Evolutionary conservation across 2,888 invertebrate species (phyloP).

Genomic region (Chrysopilus asiliformis): DNA sequence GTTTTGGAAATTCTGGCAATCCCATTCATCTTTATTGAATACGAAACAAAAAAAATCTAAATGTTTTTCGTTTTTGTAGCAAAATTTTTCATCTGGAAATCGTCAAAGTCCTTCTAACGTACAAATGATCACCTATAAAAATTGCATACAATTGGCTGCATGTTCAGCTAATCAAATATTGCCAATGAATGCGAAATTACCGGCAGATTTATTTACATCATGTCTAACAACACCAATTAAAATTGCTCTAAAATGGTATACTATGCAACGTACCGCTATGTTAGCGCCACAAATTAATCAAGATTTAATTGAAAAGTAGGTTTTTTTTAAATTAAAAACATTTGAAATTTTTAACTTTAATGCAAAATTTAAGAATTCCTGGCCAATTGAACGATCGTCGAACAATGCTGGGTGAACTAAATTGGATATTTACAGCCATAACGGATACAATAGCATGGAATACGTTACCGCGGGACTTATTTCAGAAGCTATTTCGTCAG

Average conservation of each 20-base stretch:
- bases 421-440: conserved; percentile 99
- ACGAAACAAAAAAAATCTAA: no score
- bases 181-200: conserved; percentile 94
- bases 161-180: conserved; percentile 86
- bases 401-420: conserved; percentile 96
- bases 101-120: conserved; percentile 4
- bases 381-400: conserved; percentile 87
- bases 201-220: conserved; percentile 93
- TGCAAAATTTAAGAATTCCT: conserved; percentile 55
- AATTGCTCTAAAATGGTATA: conserved; percentile 90
- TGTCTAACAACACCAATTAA: conserved; percentile 98
- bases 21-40: no score
- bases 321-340: neutral
- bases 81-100: no score
- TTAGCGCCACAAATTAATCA: conserved; percentile 68
- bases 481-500: conserved; percentile 93
- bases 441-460: conserved; percentile 99
- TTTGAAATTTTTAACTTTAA: conserved; percentile 2
- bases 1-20: no score
- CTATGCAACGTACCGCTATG: conserved; percentile 64
- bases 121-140: conserved; percentile 50
- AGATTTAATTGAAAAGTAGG: conserved; percentile 80
- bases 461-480: conserved; percentile 82
- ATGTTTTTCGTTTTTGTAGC: no score
- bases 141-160: conserved; percentile 94